phyloP scores from a whole-genome alignment of 2,888 invertebrate species.

The Tetragonisca angustula region DNA sequence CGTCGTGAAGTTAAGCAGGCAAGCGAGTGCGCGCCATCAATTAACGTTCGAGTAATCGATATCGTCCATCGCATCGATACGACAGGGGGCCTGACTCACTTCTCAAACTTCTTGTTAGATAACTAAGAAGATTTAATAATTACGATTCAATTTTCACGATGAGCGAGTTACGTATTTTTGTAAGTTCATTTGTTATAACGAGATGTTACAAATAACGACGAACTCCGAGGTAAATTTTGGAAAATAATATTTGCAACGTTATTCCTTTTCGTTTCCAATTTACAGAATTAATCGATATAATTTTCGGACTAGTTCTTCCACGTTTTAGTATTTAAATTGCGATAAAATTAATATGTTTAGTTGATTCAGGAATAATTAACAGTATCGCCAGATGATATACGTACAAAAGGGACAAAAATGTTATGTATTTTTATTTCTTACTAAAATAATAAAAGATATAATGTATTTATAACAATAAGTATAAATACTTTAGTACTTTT shows the following conservation, averaged over 20 bases:
- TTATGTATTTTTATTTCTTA: not conserved
- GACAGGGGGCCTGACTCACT: not conserved
- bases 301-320: not conserved
- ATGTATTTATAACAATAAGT: not conserved
- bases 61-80: not conserved
- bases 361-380: no score
- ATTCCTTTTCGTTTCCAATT: not conserved
- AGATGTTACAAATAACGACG: not conserved
- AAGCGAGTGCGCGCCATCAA: not conserved
- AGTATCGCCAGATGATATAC: not conserved
- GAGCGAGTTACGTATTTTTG: not conserved
- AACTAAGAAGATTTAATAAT: no score
- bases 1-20: conserved; percentile 16
- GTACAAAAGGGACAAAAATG: not conserved
- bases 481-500: not conserved
- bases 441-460: not conserved
- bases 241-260: not conserved
- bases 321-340: not conserved
- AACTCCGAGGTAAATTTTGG: not conserved
- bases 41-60: conserved; percentile 5
- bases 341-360: not conserved
- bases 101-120: not conserved
- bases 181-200: not conserved
- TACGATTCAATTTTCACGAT: no score
- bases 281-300: not conserved